These are phyloP conservation scores for Thalassarche chlororhynchos DNA, from an alignment of 2,113 vertebrate genomes.

Conservation along the genomic window DNA sequence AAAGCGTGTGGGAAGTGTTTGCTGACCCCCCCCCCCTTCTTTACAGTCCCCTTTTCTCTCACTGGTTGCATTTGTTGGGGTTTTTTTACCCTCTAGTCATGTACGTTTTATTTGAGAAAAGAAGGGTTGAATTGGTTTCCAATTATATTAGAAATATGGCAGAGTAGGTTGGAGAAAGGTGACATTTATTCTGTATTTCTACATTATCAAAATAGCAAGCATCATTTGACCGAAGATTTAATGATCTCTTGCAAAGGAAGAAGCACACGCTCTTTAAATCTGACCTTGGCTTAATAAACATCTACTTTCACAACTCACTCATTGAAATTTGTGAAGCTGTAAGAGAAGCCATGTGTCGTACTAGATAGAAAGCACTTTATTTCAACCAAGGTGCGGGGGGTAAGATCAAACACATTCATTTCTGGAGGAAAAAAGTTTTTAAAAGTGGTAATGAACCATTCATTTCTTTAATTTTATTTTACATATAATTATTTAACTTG, in stretches of 20 bases:
- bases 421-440: not conserved
- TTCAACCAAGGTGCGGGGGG: not conserved
- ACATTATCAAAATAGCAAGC: not conserved
- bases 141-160: not conserved
- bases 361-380: not conserved
- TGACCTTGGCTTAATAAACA: not conserved
- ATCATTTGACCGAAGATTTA: not conserved
- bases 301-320: not conserved
- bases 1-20: accelerated
- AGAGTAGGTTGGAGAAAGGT: not conserved
- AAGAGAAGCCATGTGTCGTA: not conserved
- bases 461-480: not conserved
- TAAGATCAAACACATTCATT: not conserved
- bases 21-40: not conserved
- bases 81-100: not conserved
- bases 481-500: not conserved
- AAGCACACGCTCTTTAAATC: not conserved
- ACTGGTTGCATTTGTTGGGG: accelerated
- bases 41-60: not conserved
- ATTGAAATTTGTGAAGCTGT: not conserved
- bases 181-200: not conserved
- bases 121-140: not conserved
- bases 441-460: not conserved
- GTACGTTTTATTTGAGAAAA: not conserved
- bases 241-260: not conserved